Conservation (phyloP, 2,797 vertebrate species). For the Ciconia nigra region DNA sequence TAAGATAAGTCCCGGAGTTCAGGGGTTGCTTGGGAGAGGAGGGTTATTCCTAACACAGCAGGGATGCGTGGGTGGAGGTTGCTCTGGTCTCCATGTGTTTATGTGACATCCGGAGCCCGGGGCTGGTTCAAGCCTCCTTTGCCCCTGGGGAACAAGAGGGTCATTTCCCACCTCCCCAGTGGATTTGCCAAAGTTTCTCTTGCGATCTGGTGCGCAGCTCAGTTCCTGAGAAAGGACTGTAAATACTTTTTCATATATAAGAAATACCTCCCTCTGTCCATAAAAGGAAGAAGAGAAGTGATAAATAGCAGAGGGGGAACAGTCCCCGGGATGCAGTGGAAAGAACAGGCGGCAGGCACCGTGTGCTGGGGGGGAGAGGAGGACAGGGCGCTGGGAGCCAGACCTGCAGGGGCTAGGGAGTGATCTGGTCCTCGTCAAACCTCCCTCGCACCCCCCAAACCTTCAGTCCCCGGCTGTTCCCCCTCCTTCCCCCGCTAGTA, state of each 20-base stretch:
- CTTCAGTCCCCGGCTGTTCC: not conserved
- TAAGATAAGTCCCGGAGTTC: not conserved
- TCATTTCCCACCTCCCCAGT: not conserved
- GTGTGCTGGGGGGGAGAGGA: not conserved
- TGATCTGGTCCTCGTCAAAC: constrained; percentile 75
- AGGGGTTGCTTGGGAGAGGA: not conserved
- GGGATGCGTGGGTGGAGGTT: not conserved
- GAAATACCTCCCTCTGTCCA: constrained; percentile 23
- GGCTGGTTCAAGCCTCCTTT: not conserved
- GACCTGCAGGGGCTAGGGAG: not conserved
- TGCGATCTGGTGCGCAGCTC: not conserved
- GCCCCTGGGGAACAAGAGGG: not conserved
- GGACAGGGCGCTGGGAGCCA: not conserved
- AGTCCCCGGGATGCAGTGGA: not conserved
- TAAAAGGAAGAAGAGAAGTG: constrained; percentile 63
- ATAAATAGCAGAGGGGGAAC: not conserved
- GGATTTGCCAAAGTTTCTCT: not conserved
- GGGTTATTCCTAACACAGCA: not conserved
- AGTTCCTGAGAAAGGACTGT: not conserved
- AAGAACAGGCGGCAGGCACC: not conserved
- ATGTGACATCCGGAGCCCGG: not conserved
- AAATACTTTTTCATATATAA: not conserved
- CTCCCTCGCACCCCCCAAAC: not conserved
- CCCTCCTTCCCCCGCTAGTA: not conserved
- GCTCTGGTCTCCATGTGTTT: not conserved